These are phyloP conservation scores for Sebastes glaucus DNA, from an alignment of 2,797 vertebrate genomes.

Conservation along the genomic window DNA sequence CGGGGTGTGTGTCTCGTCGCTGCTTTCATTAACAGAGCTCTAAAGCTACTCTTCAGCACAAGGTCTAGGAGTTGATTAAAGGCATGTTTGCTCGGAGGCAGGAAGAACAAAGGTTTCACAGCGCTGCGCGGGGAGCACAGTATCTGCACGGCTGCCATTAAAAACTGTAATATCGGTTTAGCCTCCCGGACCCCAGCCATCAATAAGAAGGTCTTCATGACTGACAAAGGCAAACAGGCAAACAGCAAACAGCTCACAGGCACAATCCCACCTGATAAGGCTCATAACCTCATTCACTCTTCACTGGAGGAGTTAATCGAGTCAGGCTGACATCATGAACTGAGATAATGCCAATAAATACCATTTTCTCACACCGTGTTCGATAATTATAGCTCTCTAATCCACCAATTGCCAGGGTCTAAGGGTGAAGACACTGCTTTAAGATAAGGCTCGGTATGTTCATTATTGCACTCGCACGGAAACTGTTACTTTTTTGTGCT, in stretches of 20 bases:
- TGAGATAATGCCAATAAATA: slow-evolving; percentile 80
- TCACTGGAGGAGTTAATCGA: slow-evolving; percentile 77
- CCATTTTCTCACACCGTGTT: slow-evolving; percentile 68
- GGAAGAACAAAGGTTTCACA: slow-evolving; percentile 57
- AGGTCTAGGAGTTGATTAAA: slow-evolving; percentile 71
- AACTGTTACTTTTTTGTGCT: slow-evolving; percentile 23
- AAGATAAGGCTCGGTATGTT: slow-evolving; percentile 54
- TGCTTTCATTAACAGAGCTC: slow-evolving; percentile 64
- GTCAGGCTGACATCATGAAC: slow-evolving; percentile 77
- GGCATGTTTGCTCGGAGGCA: slow-evolving; percentile 61
- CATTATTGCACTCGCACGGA: slow-evolving; percentile 46
- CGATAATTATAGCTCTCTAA: slow-evolving; percentile 75
- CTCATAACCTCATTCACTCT: slow-evolving; percentile 74
- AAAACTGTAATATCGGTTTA: slow-evolving; percentile 78
- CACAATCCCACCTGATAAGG: slow-evolving; percentile 78
- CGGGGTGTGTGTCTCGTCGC: not conserved
- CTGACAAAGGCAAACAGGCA: slow-evolving; percentile 77
- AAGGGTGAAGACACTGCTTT: slow-evolving; percentile 53
- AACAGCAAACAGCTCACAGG: slow-evolving; percentile 74
- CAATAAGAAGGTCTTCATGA: slow-evolving; percentile 73
- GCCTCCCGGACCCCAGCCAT: slow-evolving; percentile 68
- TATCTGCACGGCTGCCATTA: slow-evolving; percentile 72
- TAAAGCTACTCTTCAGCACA: slow-evolving; percentile 48
- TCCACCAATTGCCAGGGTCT: slow-evolving; percentile 57
- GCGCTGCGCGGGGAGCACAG: slow-evolving; percentile 39